A percentile compares a stretch with the other conserved stretches of the same genome.
Conservation (phyloP, 1,140 invertebrate genomes). For the Plectrocnemia conspersa region DNA sequence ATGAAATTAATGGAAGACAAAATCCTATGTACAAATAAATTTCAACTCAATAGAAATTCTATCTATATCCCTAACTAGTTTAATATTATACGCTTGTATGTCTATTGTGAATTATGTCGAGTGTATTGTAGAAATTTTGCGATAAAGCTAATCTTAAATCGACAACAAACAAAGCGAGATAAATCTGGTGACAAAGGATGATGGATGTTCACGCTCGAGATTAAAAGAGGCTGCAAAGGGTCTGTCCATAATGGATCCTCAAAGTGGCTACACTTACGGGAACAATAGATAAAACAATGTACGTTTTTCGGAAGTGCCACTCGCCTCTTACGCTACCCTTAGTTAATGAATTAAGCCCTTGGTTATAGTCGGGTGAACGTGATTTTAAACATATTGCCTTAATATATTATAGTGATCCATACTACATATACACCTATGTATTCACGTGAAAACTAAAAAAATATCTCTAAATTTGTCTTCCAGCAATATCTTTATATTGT, state of each 20-base stretch:
- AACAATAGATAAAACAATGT: constrained; percentile 19
- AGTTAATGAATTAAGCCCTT: constrained; percentile 19
- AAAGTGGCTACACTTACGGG: not conserved
- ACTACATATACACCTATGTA: too few relatives aligned
- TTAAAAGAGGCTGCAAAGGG: constrained; percentile 14
- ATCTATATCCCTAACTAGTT: too few relatives aligned
- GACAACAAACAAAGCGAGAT: constrained; percentile 24
- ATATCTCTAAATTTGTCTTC: too few relatives aligned
- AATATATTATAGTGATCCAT: too few relatives aligned
- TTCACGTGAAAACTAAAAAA: too few relatives aligned
- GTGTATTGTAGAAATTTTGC: too few relatives aligned
- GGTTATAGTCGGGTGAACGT: constrained; percentile 9
- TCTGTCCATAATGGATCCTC: not conserved
- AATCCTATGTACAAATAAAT: too few relatives aligned
- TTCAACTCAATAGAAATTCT: too few relatives aligned
- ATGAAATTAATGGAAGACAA: too few relatives aligned
- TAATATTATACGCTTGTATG: too few relatives aligned
- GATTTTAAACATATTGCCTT: constrained; percentile 19
- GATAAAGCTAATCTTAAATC: constrained; percentile 14
- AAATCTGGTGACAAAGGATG: constrained; percentile 23
- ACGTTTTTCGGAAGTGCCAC: constrained; percentile 2
- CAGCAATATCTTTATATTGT: too few relatives aligned
- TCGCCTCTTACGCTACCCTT: not conserved
- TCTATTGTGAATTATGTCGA: too few relatives aligned
- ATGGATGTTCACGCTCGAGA: constrained; percentile 21